A percentile compares a stretch with the other conserved stretches of the same genome.
Conservation (phyloP, 2,888 invertebrate species). For the Aspidiotus rigidus region DNA sequence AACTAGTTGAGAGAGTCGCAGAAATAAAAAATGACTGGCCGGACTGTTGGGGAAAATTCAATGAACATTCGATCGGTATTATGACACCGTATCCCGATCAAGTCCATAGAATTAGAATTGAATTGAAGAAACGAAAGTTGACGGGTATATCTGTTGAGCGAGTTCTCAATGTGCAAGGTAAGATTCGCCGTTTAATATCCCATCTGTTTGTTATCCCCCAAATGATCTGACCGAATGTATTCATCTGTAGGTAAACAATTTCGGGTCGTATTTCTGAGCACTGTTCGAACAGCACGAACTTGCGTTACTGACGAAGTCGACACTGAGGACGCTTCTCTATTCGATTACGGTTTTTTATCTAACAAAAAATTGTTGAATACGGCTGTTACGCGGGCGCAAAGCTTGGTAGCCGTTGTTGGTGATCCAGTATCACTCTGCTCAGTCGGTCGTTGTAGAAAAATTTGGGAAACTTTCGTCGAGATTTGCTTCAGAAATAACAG, state of each 20-base stretch:
- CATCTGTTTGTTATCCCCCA: no score
- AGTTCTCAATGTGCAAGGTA: slow-evolving; percentile 72
- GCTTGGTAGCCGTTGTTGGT: slow-evolving; percentile 71
- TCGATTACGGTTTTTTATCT: slow-evolving; percentile 63
- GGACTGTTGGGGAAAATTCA: slow-evolving; percentile 60
- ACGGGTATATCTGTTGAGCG: slow-evolving; percentile 70
- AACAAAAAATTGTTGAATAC: slow-evolving; percentile 73
- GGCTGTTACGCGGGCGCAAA: slow-evolving; percentile 72
- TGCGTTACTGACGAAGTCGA: slow-evolving; percentile 49
- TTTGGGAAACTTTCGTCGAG: slow-evolving; percentile 70
- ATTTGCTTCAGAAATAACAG: slow-evolving; percentile 61
- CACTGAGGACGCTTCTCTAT: slow-evolving; percentile 49
- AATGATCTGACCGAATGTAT: neutral
- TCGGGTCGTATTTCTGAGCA: slow-evolving; percentile 68
- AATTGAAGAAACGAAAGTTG: slow-evolving; percentile 62
- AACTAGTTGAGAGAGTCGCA: slow-evolving; percentile 64
- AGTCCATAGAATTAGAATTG: slow-evolving; percentile 61
- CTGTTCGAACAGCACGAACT: slow-evolving; percentile 64
- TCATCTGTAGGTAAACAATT: slow-evolving; percentile 61
- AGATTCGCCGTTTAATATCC: neutral
- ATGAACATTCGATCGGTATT: slow-evolving; percentile 71
- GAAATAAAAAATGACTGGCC: slow-evolving; percentile 68
- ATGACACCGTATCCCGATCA: slow-evolving; percentile 78
- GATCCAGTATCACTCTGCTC: slow-evolving; percentile 75
- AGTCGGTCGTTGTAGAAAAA: slow-evolving; percentile 66